A percentile compares a stretch with the other conserved stretches of the same genome.
These are phyloP conservation scores for Anthrax anthrax DNA, from an alignment of 2,888 invertebrate genomes.

Conservation along the genomic window DNA sequence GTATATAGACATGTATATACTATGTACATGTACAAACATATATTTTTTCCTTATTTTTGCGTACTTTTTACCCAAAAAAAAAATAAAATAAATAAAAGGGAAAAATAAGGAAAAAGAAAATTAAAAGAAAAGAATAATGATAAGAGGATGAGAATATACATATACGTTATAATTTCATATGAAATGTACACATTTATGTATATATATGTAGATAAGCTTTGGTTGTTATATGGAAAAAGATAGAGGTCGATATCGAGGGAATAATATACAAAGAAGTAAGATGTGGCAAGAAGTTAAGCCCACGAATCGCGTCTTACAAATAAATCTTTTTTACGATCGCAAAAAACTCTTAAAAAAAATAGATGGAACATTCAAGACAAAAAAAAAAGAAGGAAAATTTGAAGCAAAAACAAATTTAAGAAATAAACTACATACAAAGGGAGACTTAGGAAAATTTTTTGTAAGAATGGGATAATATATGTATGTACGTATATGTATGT, in stretches of 20 bases:
- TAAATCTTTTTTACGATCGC: conserved; percentile 14
- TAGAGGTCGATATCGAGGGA: conserved; percentile 2
- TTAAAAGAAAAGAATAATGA: neutral
- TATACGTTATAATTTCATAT: too few relatives aligned
- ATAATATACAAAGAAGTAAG: conserved; percentile 3
- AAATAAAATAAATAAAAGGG: neutral
- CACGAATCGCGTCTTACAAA: conserved; percentile 15
- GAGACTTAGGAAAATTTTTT: too few relatives aligned
- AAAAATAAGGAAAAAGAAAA: too few relatives aligned
- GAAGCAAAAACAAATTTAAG: conserved; percentile 12
- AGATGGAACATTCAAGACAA: conserved; percentile 4
- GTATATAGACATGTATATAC: too few relatives aligned
- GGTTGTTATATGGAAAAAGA: neutral
- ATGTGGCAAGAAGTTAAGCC: conserved; percentile 10
- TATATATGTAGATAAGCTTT: neutral
- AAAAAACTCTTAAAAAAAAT: conserved; percentile 6
- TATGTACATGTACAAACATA: too few relatives aligned
- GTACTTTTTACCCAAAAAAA: conserved; percentile 7
- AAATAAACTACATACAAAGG: conserved; percentile 10
- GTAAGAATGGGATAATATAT: too few relatives aligned
- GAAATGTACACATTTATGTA: neutral
- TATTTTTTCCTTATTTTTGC: conserved; percentile 10
- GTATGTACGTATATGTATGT: too few relatives aligned
- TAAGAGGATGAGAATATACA: neutral
- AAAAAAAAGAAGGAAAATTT: conserved; percentile 3